A percentile compares a stretch with the other conserved stretches of the same genome.
Evolutionary conservation across 2,797 vertebrate species (phyloP).

Genomic region (Nothura maculosa): DNA sequence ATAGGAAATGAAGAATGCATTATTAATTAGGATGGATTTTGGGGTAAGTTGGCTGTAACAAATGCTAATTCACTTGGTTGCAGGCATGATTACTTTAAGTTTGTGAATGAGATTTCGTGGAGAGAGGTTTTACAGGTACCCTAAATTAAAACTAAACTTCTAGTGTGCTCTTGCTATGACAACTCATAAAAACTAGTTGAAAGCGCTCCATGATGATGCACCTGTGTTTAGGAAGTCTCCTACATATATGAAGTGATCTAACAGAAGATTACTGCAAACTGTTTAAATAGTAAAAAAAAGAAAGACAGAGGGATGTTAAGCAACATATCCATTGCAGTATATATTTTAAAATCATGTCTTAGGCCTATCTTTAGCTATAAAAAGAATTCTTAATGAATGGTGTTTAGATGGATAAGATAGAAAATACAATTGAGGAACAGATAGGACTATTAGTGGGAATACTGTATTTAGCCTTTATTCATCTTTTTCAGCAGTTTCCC

Average conservation of each 20-base stretch:
- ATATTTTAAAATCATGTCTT: neutral
- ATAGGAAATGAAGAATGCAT: neutral
- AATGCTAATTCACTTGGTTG: neutral
- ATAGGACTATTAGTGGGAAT: neutral
- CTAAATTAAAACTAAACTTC: neutral
- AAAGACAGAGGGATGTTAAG: neutral
- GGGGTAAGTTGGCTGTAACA: neutral
- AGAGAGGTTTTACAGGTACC: neutral
- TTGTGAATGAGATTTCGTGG: neutral
- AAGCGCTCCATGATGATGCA: neutral
- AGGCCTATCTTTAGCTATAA: neutral
- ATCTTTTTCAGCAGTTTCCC: neutral
- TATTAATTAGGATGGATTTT: neutral
- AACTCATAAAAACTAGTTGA: neutral
- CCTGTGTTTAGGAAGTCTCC: neutral
- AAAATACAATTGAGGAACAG: neutral
- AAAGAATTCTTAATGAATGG: neutral
- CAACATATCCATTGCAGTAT: neutral
- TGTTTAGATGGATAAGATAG: neutral
- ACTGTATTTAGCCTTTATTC: neutral
- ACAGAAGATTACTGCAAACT: neutral
- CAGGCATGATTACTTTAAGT: neutral
- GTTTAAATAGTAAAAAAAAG: neutral
- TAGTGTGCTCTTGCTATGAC: neutral
- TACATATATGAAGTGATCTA: neutral